phyloP scores from a whole-genome alignment of 2,888 invertebrate species.

The Xestia rhomboidea region DNA sequence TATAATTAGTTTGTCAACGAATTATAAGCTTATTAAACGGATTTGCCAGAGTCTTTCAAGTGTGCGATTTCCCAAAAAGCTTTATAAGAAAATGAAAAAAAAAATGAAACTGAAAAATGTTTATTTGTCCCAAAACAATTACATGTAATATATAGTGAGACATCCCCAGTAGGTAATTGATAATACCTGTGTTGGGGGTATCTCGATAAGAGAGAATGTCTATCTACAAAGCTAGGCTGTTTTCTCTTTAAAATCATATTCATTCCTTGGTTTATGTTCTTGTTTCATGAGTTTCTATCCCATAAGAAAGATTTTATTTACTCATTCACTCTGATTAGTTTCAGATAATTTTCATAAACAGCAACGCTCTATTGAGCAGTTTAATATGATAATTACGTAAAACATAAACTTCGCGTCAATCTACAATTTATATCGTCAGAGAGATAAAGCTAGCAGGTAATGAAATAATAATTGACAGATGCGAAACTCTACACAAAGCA shows the following conservation, averaged over 20 bases:
- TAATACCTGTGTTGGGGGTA: too few relatives aligned
- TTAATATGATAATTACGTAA: neutral
- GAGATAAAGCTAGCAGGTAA: neutral
- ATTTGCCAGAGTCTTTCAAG: neutral
- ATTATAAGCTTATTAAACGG: slow-evolving; percentile 2
- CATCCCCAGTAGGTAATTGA: too few relatives aligned
- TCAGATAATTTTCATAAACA: neutral
- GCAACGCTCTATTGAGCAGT: neutral
- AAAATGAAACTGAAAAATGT: too few relatives aligned
- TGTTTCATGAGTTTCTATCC: neutral
- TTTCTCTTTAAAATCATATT: neutral
- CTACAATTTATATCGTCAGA: neutral
- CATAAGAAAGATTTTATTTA: neutral
- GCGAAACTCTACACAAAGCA: neutral
- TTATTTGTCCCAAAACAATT: too few relatives aligned
- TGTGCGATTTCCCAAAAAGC: neutral
- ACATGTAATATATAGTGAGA: too few relatives aligned
- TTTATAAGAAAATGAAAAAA: too few relatives aligned
- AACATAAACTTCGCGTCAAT: neutral
- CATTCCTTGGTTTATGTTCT: neutral
- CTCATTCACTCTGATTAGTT: neutral
- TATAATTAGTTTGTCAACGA: slow-evolving; percentile 16
- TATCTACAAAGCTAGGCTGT: neutral
- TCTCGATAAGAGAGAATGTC: too few relatives aligned
- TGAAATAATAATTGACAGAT: neutral